phyloP scores from a whole-genome alignment of 2,797 vertebrate genomes.

The Aselliscus stoliczkanus region DNA sequence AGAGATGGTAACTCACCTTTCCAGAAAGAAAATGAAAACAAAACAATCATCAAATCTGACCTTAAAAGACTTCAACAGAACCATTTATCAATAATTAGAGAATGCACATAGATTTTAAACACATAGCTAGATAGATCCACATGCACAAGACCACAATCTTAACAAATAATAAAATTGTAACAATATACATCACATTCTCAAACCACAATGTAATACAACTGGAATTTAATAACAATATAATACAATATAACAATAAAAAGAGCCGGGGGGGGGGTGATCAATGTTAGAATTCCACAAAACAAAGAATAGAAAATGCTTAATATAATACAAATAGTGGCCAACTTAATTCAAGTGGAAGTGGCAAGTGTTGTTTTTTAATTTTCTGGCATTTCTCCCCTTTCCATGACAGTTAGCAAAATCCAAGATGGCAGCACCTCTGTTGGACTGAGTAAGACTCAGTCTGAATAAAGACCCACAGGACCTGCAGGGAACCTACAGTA shows the following conservation, averaged over 20 bases:
- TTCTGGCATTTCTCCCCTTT: background rate
- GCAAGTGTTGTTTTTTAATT: background rate
- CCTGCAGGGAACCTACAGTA: accelerated
- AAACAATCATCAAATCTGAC: background rate
- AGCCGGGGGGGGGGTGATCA: background rate
- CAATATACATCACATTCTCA: background rate
- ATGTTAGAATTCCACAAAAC: background rate
- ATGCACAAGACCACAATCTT: background rate
- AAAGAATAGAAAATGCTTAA: background rate
- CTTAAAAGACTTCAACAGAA: background rate
- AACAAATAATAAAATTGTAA: background rate
- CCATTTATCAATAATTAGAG: background rate
- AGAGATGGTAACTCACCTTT: background rate
- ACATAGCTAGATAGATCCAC: background rate
- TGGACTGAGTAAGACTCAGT: background rate
- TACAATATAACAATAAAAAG: background rate
- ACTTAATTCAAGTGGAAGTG: background rate
- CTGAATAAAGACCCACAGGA: background rate
- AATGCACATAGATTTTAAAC: background rate
- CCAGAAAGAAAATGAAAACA: background rate
- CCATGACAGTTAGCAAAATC: background rate
- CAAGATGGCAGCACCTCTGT: background rate
- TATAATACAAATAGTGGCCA: background rate
- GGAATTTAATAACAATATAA: background rate
- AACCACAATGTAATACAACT: background rate